Percentiles rank a stretch among this genome's conserved stretches.
Evolutionary conservation across 2,797 vertebrate species (phyloP).

Genomic region (Hemitrygon akajei): DNA sequence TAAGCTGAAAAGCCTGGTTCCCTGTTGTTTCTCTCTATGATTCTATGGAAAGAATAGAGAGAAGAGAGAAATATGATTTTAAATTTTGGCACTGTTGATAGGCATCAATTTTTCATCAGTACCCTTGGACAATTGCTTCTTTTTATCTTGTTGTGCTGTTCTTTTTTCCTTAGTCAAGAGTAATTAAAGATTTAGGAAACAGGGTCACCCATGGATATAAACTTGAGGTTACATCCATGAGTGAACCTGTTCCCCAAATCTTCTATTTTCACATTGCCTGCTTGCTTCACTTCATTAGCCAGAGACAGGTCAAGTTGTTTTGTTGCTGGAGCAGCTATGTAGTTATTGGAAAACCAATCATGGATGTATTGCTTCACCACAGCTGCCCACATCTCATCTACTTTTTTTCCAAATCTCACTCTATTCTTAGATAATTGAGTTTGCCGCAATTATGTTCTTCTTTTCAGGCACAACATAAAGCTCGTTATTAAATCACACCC

Average conservation of each 20-base stretch:
- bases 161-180: not conserved
- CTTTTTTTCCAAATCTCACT: not conserved
- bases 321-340: not conserved
- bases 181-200: no score
- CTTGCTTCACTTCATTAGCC: not conserved
- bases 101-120: not conserved
- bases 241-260: not conserved
- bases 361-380: not conserved
- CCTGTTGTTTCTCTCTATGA: no score
- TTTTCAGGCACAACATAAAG: not conserved
- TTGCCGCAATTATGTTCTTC: not conserved
- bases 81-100: not conserved
- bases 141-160: not conserved
- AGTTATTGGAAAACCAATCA: not conserved
- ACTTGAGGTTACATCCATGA: not conserved
- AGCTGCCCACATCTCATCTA: not conserved
- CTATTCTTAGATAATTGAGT: not conserved
- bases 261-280: slow-evolving; percentile 24
- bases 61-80: not conserved
- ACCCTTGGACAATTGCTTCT: not conserved
- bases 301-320: not conserved
- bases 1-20: no score
- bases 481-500: not conserved
- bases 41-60: not conserved
- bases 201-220: not conserved